Evolutionary conservation across 2,888 invertebrate species (phyloP).

Genomic region (Vandiemenella viatica): DNA sequence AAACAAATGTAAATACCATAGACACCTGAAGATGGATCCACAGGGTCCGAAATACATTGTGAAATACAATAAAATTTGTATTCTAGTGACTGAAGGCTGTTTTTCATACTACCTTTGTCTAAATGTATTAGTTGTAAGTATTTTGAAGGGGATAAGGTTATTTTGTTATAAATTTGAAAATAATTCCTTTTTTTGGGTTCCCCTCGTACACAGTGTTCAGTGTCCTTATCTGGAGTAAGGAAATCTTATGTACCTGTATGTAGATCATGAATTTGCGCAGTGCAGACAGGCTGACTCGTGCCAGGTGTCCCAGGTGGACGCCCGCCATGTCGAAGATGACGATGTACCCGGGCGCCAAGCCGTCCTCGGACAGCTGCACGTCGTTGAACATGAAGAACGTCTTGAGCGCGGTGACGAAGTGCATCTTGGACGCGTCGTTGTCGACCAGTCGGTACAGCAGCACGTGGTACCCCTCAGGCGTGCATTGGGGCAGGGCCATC

Average conservation of each 20-base stretch:
- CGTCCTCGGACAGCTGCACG: slow-evolving; percentile 21
- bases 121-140: too few relatives aligned
- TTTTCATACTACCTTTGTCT: too few relatives aligned
- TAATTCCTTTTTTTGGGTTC: too few relatives aligned
- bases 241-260: slow-evolving; percentile 22
- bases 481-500: slow-evolving; percentile 18
- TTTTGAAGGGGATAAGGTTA: too few relatives aligned
- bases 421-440: slow-evolving; percentile 20
- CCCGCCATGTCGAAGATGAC: slow-evolving; percentile 24
- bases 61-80: too few relatives aligned
- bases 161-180: too few relatives aligned
- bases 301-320: slow-evolving; percentile 21
- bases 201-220: too few relatives aligned
- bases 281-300: slow-evolving; percentile 19
- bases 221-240: too few relatives aligned
- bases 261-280: slow-evolving; percentile 23
- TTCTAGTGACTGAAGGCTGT: too few relatives aligned
- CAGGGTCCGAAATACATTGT: too few relatives aligned
- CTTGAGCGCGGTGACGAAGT: slow-evolving; percentile 19
- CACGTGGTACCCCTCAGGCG: slow-evolving; percentile 22
- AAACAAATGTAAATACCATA: too few relatives aligned
- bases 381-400: slow-evolving; percentile 23
- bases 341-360: slow-evolving; percentile 20
- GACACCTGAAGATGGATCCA: too few relatives aligned
- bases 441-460: slow-evolving; percentile 22